Evolutionary conservation across 2,797 vertebrate genomes (phyloP).

Genomic region (Ctenopoma multispine): DNA sequence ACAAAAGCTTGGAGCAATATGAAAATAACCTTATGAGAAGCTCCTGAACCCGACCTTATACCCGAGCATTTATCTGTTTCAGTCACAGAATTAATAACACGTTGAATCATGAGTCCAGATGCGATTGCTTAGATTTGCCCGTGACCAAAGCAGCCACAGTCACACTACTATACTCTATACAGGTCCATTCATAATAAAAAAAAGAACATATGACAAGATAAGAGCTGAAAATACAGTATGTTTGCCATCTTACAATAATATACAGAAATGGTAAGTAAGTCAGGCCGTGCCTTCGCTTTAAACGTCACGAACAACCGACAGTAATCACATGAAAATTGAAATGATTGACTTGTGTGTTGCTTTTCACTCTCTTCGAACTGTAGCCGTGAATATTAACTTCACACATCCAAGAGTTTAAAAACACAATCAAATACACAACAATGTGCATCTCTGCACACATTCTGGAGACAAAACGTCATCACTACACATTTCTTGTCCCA

Average conservation of each 20-base stretch:
- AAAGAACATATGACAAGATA: slow-evolving; percentile 40
- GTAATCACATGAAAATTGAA: slow-evolving; percentile 59
- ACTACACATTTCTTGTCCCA: slow-evolving; percentile 8
- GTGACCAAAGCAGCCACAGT: slow-evolving; percentile 51
- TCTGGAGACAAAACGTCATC: slow-evolving; percentile 21
- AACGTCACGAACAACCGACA: slow-evolving; percentile 47
- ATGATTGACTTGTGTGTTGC: slow-evolving; percentile 58
- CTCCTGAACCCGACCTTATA: slow-evolving; percentile 61
- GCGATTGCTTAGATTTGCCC: slow-evolving; percentile 58
- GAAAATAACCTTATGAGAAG: slow-evolving; percentile 77
- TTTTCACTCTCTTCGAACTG: slow-evolving; percentile 31
- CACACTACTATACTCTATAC: slow-evolving; percentile 52
- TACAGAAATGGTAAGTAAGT: slow-evolving; percentile 60
- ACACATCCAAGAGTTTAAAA: slow-evolving; percentile 32
- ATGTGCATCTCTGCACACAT: slow-evolving; percentile 13
- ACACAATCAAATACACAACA: slow-evolving; percentile 22
- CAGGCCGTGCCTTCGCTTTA: slow-evolving; percentile 57
- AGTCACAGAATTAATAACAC: slow-evolving; percentile 68
- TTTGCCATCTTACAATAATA: slow-evolving; percentile 75
- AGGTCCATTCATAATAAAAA: slow-evolving; percentile 53
- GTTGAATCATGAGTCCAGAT: slow-evolving; percentile 53
- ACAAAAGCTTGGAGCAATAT: slow-evolving; percentile 76
- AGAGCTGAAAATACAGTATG: slow-evolving; percentile 74
- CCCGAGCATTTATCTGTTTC: slow-evolving; percentile 58
- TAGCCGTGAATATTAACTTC: slow-evolving; percentile 35